Base-by-base conservation (phyloP, 2,113 vertebrate species). In the Phylloscopus trochilus region DNA sequence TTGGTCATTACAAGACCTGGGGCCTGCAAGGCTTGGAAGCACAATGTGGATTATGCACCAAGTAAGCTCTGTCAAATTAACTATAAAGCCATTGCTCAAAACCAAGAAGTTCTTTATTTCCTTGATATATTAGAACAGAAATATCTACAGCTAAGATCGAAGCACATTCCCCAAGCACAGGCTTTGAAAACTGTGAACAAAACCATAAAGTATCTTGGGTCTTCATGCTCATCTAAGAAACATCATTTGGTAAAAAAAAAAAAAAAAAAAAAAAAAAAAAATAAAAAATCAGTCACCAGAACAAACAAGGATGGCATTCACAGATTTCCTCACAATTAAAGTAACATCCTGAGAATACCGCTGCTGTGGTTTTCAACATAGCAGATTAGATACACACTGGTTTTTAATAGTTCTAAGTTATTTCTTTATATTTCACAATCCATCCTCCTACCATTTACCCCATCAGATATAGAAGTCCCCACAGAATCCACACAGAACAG, bases 131-230 rank as follows among this genome's bases (percentile, higher is more conserved):
- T 47, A 41, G 72, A 86, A 15, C 6, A 68, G 23, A 60, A 47
- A 52, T 8, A 70, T 10, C 17, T 46, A 69, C 18, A 53, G 44
- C 24, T 51, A 67, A 83, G 37, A 35, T 35, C 82, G 63, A 23
- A 68, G 72, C 17, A 31, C 0, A 4, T 4, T 68, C 18, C 14
- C 9, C 27, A n/a, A 64, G 62, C 20, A 60, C 0, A 53, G 15
- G 7, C 33, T 79, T 75, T 76, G 33, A 70, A 87, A 75, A 85
- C 5, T 15, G 27, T 35, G 35, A 89, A 82, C 11, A 47, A 87
- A 75, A 55, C 4, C 24, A 62, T 10, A 14, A 37, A 75, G 39
- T 31, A 63, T 26, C 11, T 56, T 43, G 27, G 27, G 10, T 81
- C n/a, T 64, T 52, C 3, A 4, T 14, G 37, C 4, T 60, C 6